Evolutionary conservation across 1,140 invertebrate species (phyloP).

Genomic region (Amphibalanus amphitrite): DNA sequence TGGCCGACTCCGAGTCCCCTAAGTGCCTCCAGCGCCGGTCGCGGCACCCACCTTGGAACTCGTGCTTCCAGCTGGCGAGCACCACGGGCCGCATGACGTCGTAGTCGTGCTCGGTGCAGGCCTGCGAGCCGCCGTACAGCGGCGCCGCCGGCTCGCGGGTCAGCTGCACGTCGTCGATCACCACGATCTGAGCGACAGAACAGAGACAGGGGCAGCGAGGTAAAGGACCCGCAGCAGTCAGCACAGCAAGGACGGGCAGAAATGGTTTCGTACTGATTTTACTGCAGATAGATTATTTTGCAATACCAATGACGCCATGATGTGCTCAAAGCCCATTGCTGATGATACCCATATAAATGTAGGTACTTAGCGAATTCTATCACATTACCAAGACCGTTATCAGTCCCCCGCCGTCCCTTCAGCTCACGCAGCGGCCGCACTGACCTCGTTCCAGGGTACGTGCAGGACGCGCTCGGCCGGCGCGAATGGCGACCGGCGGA

Average conservation of each 20-base stretch:
- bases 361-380: neutral
- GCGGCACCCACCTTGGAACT: constrained; percentile 56
- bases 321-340: constrained; percentile 3
- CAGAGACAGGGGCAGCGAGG: too few species aligned
- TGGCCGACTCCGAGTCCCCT: too few species aligned
- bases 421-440: too few species aligned
- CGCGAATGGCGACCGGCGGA: constrained; percentile 79
- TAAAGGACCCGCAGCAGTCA: too few species aligned
- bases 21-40: neutral
- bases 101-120: constrained; percentile 77
- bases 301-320: neutral
- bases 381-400: neutral
- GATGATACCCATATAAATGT: neutral
- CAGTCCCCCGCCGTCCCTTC: too few species aligned
- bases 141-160: constrained; percentile 59
- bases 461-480: constrained; percentile 77
- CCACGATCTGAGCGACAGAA: constrained; percentile 67
- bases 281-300: too few species aligned
- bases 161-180: constrained; percentile 73
- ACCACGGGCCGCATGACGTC: constrained; percentile 86
- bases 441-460: constrained; percentile 90
- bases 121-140: constrained; percentile 34
- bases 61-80: constrained; percentile 87
- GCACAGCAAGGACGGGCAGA: too few species aligned
- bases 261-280: too few species aligned